phyloP scores from a whole-genome alignment of 2,113 vertebrate genomes.

The Stercorarius parasiticus region DNA sequence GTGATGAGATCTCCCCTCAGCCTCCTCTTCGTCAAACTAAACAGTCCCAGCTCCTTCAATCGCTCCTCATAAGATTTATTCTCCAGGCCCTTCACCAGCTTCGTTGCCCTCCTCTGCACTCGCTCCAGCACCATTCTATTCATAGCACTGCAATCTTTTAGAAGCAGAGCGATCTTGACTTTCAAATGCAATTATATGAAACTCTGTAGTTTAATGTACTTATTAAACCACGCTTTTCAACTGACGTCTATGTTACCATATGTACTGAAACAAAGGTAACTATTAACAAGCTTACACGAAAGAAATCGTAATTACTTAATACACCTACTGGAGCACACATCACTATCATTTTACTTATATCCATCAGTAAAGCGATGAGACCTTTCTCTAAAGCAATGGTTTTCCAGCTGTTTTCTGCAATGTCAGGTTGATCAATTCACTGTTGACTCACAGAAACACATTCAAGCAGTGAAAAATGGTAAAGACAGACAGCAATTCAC shows the following conservation, averaged over 20 bases:
- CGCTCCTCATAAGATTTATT: too few relatives aligned
- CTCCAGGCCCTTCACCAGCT: too few relatives aligned
- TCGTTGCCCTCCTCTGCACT: too few relatives aligned
- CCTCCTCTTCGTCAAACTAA: too few relatives aligned
- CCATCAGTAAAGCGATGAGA: background rate
- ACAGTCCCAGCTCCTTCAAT: too few relatives aligned
- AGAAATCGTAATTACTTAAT: background rate
- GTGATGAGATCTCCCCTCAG: too few relatives aligned
- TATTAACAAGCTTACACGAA: background rate
- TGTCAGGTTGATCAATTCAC: background rate
- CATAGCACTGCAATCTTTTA: background rate
- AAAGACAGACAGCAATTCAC: background rate
- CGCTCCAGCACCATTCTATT: background rate
- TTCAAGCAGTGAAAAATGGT: background rate
- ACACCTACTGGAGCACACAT: background rate
- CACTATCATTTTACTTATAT: background rate
- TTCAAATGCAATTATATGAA: background rate
- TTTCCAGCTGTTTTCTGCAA: background rate
- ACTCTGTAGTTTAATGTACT: background rate
- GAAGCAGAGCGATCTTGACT: background rate
- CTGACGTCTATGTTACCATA: background rate
- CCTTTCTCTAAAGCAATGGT: background rate
- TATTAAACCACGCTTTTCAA: background rate
- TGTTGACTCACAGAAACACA: background rate
- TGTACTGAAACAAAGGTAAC: background rate